Conservation (phyloP, 2,113 vertebrate genomes). For the Poeciliopsis occidentalis region DNA sequence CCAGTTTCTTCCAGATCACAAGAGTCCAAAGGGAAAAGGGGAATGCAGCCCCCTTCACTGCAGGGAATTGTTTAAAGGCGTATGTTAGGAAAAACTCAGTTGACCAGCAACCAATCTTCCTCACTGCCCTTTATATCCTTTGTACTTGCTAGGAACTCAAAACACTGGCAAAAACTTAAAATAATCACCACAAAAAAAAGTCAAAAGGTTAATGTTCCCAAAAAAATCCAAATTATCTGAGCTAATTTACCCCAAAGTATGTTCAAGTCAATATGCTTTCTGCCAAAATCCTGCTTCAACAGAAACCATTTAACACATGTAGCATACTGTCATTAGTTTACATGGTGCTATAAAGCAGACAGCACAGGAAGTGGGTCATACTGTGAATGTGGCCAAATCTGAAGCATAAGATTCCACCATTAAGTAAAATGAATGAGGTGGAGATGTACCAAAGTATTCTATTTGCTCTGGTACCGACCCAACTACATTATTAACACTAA, state of each 20-base stretch:
- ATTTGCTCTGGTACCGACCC: not conserved
- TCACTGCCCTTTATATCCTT: conserved; percentile 11
- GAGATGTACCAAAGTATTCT: not conserved
- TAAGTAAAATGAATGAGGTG: conserved; percentile 10
- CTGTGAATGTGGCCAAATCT: conserved; percentile 28
- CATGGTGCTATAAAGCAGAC: conserved; percentile 38
- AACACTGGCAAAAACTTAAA: conserved; percentile 8
- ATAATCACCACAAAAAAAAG: not conserved
- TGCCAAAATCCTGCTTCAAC: conserved; percentile 44
- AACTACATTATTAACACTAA: not conserved
- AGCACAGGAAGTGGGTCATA: conserved; percentile 27
- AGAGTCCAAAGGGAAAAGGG: conserved; percentile 67
- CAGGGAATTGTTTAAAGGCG: conserved; percentile 57
- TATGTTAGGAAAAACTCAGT: conserved; percentile 58
- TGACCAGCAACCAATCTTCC: conserved; percentile 38
- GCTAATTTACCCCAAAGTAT: not conserved
- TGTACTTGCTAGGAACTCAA: conserved; percentile 20
- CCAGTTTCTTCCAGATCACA: conserved; percentile 58
- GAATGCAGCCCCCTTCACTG: conserved; percentile 41
- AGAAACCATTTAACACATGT: conserved; percentile 26
- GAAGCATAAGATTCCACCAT: conserved; percentile 1
- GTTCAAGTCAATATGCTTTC: not conserved
- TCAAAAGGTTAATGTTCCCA: not conserved
- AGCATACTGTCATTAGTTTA: conserved; percentile 17
- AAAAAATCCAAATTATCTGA: conserved; percentile 28